phyloP scores from a whole-genome alignment of 2,888 invertebrate genomes.

The Ophion slaviceki region DNA sequence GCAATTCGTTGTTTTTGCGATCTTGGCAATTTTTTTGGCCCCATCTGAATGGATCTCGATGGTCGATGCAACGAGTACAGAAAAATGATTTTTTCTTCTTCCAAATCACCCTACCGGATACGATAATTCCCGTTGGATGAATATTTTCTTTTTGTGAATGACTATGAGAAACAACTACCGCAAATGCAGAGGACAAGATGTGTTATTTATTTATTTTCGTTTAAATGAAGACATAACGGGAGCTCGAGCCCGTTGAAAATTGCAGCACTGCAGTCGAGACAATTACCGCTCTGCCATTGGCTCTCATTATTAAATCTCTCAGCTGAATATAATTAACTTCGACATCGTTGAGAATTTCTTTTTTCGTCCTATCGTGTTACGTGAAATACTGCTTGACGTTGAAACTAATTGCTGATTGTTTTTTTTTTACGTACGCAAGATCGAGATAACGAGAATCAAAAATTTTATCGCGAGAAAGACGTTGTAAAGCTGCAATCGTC shows the following conservation, averaged over 20 bases:
- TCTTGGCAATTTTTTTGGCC: background rate
- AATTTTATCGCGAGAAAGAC: background rate
- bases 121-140: background rate
- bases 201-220: constrained; percentile 26
- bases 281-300: constrained; percentile 83
- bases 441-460: background rate
- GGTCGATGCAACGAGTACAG: background rate
- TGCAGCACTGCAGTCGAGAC: constrained; percentile 81
- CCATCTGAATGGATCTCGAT: background rate
- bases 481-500: constrained; percentile 65
- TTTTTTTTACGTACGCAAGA: background rate
- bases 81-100: constrained; percentile 9
- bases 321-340: constrained; percentile 67
- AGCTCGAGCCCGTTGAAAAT: constrained; percentile 71
- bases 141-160: constrained; percentile 25
- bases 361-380: background rate
- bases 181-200: constrained; percentile 32
- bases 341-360: constrained; percentile 17
- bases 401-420: background rate
- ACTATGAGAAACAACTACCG: constrained; percentile 58
- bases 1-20: background rate
- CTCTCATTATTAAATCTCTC: constrained; percentile 83
- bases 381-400: background rate
- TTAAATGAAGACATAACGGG: constrained; percentile 57
- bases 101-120: background rate